phyloP scores from a whole-genome alignment of 2,888 invertebrate genomes.

The Latrodectus hesperus region DNA sequence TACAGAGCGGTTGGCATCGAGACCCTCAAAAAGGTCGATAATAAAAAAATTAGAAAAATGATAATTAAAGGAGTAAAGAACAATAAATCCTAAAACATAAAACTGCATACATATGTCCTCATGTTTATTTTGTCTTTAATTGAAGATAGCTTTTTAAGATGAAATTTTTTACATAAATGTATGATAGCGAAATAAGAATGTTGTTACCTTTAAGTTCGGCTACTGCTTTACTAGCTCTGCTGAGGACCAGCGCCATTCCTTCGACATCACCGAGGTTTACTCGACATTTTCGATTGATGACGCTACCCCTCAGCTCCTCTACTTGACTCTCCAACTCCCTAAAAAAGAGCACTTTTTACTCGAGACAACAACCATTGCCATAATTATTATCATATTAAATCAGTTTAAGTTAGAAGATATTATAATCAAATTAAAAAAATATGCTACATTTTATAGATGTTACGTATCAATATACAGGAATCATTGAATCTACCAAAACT shows the following conservation, averaged over 20 bases:
- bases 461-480: no score
- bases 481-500: no score
- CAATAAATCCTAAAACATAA: no score
- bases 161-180: not conserved
- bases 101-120: no score
- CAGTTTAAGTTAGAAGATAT: not conserved
- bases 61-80: no score
- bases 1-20: no score
- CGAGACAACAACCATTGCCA: not conserved
- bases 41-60: no score
- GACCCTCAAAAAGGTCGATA: no score
- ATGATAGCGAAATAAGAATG: not conserved
- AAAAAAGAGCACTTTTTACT: not conserved
- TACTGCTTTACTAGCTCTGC: constrained; percentile 84
- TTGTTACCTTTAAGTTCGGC: constrained; percentile 82
- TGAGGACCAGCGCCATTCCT: constrained; percentile 91
- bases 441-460: not conserved
- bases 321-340: constrained; percentile 92
- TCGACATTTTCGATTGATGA: constrained; percentile 94
- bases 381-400: not conserved
- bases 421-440: not conserved
- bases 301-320: constrained; percentile 94
- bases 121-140: no score
- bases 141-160: not conserved
- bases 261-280: constrained; percentile 99